Evolutionary conservation across 2,113 vertebrate genomes (phyloP), one percentile per base, ranked within the genome.

Genomic region (Tyrannus savana): DNA sequence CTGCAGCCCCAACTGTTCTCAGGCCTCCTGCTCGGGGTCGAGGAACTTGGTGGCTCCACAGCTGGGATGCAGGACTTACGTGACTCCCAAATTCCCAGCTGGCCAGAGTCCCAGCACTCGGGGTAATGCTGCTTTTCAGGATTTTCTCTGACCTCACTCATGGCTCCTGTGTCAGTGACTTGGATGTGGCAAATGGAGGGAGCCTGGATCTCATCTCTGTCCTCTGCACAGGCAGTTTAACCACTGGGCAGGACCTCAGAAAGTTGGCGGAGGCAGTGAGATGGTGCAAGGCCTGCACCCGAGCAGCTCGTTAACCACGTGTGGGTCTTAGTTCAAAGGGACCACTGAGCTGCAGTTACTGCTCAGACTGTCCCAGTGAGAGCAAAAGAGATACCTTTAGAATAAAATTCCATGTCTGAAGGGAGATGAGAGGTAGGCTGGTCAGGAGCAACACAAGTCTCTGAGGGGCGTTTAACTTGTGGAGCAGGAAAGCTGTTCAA

Each of bases 121-220:
- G 78, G 62, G 33, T 81, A 52, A n/a, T 0, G 3, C 71, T 80
- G 95, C 94, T 96, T 95, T 97, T 89, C 89, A 96, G 96, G 95
- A 92, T 95, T 97, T 95, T 94, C 78, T 90, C 83, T 89, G 35
- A 95, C 93, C 94, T 93, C 76, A 49, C 12, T 33, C 18, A 0
- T 4, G 76, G 46, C 84, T 95, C 73, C 68, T 81, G 76, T 90
- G 96, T 97, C 95, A 96, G 56, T 95, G 94, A 93, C 96, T 84
- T 81, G 52, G 73, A 77, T 74, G 47, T 49, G 59, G 83, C 18
- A 56, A 60, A 74, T 2, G 1, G 35, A 63, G 39, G 50, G 41
- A 82, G 74, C 56, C 4, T 16, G 58, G 56, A 74, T 81, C 42
- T 53, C 7, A 1, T 84, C 52, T 81, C 50, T 24, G 58, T 31